Percentiles rank a stretch among this genome's conserved stretches.
Evolutionary conservation across 2,113 vertebrate genomes (phyloP).

Genomic region (Telmatochromis sp.): DNA sequence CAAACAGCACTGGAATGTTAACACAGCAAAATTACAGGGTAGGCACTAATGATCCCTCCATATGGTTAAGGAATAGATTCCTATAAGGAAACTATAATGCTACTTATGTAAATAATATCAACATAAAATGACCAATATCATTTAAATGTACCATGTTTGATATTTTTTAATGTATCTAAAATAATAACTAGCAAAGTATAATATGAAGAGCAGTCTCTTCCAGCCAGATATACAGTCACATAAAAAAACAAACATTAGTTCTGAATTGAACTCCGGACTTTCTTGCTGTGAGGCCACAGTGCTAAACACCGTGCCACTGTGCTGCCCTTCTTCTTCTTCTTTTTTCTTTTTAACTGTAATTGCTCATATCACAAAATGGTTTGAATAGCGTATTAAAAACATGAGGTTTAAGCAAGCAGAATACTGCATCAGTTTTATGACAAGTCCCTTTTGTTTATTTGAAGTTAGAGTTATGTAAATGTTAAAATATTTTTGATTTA

Average conservation of each 20-base stretch:
- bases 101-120: not conserved
- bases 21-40: not conserved
- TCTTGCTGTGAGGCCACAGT: not conserved
- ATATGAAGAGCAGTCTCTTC: not conserved
- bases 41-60: not conserved
- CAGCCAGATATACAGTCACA: not conserved
- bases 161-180: not conserved
- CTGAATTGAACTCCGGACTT: not conserved
- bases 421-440: not conserved
- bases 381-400: not conserved
- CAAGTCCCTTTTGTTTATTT: not conserved
- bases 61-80: not conserved
- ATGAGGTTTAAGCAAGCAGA: not conserved
- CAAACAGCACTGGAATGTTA: not conserved
- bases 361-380: not conserved
- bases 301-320: not conserved
- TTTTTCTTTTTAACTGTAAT: not conserved
- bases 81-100: not conserved
- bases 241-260: not conserved
- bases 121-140: not conserved
- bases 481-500: not conserved
- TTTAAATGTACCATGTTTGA: not conserved
- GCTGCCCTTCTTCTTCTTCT: not conserved
- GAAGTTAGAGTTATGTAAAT: not conserved
- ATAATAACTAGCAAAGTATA: not conserved